Base-by-base conservation (phyloP, 2,113 vertebrate genomes). In the Campylomormyrus numenius region DNA sequence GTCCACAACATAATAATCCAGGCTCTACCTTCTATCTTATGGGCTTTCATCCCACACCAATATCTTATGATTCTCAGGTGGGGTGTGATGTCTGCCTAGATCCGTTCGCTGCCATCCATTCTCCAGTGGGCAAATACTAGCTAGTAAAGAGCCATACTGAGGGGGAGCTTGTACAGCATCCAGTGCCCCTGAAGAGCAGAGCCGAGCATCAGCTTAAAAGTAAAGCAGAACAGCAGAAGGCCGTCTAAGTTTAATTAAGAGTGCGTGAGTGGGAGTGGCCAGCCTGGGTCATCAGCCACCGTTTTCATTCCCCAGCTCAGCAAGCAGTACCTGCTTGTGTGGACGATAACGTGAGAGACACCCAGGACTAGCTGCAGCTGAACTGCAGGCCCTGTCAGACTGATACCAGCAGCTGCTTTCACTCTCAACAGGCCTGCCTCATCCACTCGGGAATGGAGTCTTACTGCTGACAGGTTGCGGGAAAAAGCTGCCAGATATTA, bases 401-500 rank as follows among this genome's bases (percentile, higher is more conserved):
- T 45, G 4, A 88, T 6, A 48, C 62, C 45, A 86, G 27, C 84
- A 86, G 24, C 62, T 46, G n/a, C 70, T 85, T 52, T 58, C 49
- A 89, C 49, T 62, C 80, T 48, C 24, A 6, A 56, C 42, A 45
- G 49, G 5, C 21, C 4, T 24, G 80, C 2, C 50, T 48, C 77
- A 89, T 62, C 21, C 21, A 58, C 52, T 85, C 35, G 21, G 31
- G 15, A 24, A 39, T 66, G 31, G 19, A 39, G 87, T 66, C 10
- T 58, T 45, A 42, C 58, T 45, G 7, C 87, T 35, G 90, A 93
- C 83, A 85, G 77, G 74, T 94, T 58, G 91, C 31, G 89, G 53
- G 27, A 90, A 91, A 95, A 95, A 95, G 94, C 96, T 96, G 95
- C 96, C 94, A 95, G 94, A 93, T 90, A 95, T 95, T 94, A 96